A percentile compares a stretch with the other conserved stretches of the same genome.
Evolutionary conservation across 1,140 invertebrate genomes (phyloP).

Genomic region (Lepidotrigona ventralis): DNA sequence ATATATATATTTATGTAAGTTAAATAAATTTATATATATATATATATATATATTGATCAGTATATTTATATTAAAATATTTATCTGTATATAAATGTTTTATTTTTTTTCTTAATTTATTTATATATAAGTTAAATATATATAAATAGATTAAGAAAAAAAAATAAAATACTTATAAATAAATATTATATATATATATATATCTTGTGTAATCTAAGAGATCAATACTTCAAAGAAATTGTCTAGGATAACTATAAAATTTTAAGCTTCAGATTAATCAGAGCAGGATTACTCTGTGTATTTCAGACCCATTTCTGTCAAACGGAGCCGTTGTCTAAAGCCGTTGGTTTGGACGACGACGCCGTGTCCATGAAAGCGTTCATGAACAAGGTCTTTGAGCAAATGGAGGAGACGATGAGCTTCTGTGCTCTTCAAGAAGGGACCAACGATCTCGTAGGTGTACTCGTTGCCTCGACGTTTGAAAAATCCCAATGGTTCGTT

Average conservation of each 20-base stretch:
- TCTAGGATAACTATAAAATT: not conserved
- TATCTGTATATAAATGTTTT: no score
- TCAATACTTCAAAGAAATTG: no score
- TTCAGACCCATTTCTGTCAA: constrained; percentile 28
- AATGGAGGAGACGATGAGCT: constrained; percentile 31
- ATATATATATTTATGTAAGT: no score
- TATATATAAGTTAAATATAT: no score
- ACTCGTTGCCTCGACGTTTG: constrained; percentile 25
- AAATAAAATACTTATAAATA: no score
- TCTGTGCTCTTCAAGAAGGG: constrained; percentile 59
- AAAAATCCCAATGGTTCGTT: not conserved
- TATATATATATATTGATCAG: no score
- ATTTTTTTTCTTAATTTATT: no score
- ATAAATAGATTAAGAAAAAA: no score
- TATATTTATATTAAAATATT: no score
- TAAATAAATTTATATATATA: no score
- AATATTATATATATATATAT: no score
- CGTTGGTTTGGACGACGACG: constrained; percentile 41
- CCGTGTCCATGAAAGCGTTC: constrained; percentile 24
- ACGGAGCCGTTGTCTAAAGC: constrained; percentile 42
- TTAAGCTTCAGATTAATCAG: not conserved
- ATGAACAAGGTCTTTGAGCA: constrained; percentile 13
- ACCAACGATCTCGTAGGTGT: constrained; percentile 51
- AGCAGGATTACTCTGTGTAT: not conserved
- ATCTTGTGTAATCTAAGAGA: no score